phyloP scores from a whole-genome alignment of 2,113 vertebrate genomes.

The Columbina picui region DNA sequence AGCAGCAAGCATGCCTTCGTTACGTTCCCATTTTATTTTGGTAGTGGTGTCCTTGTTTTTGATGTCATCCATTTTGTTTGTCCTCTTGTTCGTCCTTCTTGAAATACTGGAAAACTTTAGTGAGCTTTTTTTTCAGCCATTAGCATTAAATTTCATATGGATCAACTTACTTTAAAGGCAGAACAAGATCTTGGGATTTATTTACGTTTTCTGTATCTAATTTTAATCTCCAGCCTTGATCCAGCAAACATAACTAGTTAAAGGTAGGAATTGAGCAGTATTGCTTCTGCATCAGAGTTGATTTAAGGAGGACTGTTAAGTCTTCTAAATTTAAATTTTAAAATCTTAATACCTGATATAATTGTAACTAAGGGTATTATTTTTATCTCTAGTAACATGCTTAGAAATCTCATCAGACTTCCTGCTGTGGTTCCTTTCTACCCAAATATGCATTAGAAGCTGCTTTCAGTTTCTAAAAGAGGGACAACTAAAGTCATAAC shows the following conservation, averaged over 20 bases:
- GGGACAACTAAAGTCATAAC: not conserved
- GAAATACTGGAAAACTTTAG: not conserved
- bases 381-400: not conserved
- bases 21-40: not conserved
- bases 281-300: not conserved
- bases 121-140: not conserved
- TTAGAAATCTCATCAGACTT: not conserved
- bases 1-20: rapidly evolving
- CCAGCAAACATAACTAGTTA: not conserved
- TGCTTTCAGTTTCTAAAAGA: not conserved
- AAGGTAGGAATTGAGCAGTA: not conserved
- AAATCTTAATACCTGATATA: not conserved
- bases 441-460: not conserved
- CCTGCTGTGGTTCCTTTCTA: not conserved
- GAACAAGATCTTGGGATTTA: not conserved
- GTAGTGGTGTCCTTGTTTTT: not conserved
- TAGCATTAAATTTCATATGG: not conserved
- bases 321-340: not conserved
- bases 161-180: not conserved
- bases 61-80: not conserved
- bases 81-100: not conserved
- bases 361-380: not conserved
- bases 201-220: not conserved
- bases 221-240: not conserved
- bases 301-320: not conserved